phyloP scores from a whole-genome alignment of 2,888 invertebrate species.

The Gari tellinella region DNA sequence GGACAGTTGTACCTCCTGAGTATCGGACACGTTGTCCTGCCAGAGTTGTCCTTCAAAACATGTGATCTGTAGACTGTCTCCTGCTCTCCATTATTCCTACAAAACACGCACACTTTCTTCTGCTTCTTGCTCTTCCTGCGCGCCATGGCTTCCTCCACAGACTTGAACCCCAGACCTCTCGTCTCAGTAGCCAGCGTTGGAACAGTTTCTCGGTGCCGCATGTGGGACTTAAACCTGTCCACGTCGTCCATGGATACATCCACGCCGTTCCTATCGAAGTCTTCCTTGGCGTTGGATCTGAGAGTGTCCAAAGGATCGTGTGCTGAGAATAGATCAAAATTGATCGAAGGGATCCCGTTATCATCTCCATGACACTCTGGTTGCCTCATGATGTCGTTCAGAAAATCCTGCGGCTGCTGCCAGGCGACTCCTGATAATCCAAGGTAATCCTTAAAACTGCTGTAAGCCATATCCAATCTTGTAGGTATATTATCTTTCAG shows the following conservation, averaged over 20 bases:
- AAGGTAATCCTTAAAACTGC: slow-evolving; percentile 10
- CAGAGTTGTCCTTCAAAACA: slow-evolving; percentile 88
- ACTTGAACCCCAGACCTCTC: slow-evolving; percentile 8
- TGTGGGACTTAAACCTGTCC: slow-evolving; percentile 59
- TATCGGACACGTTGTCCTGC: slow-evolving; percentile 89
- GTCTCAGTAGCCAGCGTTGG: not conserved
- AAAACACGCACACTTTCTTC: slow-evolving; percentile 88
- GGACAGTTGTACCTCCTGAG: slow-evolving; percentile 89
- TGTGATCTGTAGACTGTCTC: slow-evolving; percentile 88
- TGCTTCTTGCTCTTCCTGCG: slow-evolving; percentile 50
- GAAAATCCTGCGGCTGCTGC: not conserved
- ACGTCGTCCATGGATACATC: slow-evolving; percentile 67
- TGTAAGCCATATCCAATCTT: slow-evolving; percentile 3
- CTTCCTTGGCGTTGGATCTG: slow-evolving; percentile 39
- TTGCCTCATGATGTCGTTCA: slow-evolving; percentile 1
- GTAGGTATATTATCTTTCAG: too few relatives aligned
- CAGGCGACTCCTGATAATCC: slow-evolving; percentile 5
- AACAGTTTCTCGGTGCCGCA: slow-evolving; percentile 32
- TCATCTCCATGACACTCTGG: not conserved
- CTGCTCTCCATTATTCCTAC: slow-evolving; percentile 91
- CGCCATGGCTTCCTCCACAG: slow-evolving; percentile 49
- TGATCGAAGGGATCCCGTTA: not conserved
- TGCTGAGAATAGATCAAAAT: too few relatives aligned
- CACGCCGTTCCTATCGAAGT: slow-evolving; percentile 63
- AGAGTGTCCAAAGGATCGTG: slow-evolving; percentile 12